A percentile compares a stretch with the other conserved stretches of the same genome.
Evolutionary conservation across 37 sponge, comb jelly and placozoan species (phyloP).

Genomic region (Crambe crambe): DNA sequence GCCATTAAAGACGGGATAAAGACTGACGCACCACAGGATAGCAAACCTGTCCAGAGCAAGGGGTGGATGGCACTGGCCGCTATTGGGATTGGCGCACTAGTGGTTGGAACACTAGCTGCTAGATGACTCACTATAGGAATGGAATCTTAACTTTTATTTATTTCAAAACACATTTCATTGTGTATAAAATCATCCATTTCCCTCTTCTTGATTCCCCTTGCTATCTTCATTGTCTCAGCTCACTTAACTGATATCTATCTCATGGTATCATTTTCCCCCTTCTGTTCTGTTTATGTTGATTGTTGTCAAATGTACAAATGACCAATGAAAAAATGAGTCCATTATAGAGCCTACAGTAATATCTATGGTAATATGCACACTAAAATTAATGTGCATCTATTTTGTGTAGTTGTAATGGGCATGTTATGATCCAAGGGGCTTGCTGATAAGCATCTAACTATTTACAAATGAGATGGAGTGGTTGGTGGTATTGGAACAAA

Average conservation of each 20-base stretch:
- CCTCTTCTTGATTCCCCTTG: background rate
- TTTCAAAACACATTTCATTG: background rate
- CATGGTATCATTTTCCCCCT: background rate
- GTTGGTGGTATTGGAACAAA: too few relatives aligned
- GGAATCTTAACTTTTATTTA: background rate
- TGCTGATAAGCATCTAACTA: too few relatives aligned
- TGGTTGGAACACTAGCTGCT: background rate
- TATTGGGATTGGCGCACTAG: slow-evolving; percentile 31
- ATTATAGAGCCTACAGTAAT: too few relatives aligned
- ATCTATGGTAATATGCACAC: too few relatives aligned
- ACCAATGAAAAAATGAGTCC: too few relatives aligned
- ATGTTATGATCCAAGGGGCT: too few relatives aligned
- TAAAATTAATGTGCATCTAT: too few relatives aligned
- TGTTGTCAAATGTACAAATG: too few relatives aligned
- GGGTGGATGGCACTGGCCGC: slow-evolving; percentile 24
- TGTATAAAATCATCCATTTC: background rate
- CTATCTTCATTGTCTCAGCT: background rate
- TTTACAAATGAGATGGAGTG: too few relatives aligned
- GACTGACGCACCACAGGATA: background rate
- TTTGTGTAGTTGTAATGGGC: too few relatives aligned
- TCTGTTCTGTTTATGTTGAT: too few relatives aligned
- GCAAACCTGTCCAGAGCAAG: background rate
- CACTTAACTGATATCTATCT: background rate
- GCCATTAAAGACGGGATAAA: background rate
- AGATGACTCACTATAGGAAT: slow-evolving; percentile 20